These are phyloP conservation scores for Tetranychus piercei DNA, from an alignment of 2,888 invertebrate genomes.

Conservation along the genomic window DNA sequence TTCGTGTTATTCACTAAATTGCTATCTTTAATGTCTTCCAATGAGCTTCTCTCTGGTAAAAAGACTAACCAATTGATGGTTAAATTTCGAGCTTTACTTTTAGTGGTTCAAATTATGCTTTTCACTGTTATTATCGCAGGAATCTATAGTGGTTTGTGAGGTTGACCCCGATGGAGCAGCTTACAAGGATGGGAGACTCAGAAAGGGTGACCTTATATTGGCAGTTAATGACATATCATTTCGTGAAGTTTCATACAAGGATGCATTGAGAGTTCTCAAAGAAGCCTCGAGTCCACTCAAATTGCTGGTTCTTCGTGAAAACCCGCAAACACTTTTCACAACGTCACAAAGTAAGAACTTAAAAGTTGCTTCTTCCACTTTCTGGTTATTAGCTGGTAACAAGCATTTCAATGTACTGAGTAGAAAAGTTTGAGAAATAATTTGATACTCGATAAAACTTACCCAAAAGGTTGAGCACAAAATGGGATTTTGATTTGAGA, in stretches of 20 bases:
- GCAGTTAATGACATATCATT: conserved; percentile 29
- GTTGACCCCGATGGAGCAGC: conserved; percentile 29
- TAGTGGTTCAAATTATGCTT: background rate
- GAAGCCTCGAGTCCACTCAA: conserved; percentile 29
- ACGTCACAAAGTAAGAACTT: conserved; percentile 27
- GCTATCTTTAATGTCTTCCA: background rate
- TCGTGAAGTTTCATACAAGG: conserved; percentile 25
- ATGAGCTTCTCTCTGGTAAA: background rate
- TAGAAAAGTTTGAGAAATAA: too few species aligned
- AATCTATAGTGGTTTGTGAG: conserved; percentile 27
- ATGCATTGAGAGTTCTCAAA: conserved; percentile 27
- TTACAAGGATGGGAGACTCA: conserved; percentile 28
- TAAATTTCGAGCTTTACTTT: background rate
- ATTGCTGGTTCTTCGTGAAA: conserved; percentile 29
- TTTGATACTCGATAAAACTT: too few species aligned
- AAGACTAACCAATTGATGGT: background rate
- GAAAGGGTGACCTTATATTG: conserved; percentile 29
- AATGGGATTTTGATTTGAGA: too few species aligned
- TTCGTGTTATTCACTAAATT: too few species aligned
- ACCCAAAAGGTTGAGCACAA: too few species aligned
- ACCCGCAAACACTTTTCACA: conserved; percentile 29
- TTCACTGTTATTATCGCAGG: conserved; percentile 19
- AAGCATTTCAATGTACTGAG: too few species aligned
- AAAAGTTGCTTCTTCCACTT: background rate
- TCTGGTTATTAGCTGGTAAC: too few species aligned